Conservation (phyloP, 2,888 invertebrate genomes). For the Diarsia rubi region DNA sequence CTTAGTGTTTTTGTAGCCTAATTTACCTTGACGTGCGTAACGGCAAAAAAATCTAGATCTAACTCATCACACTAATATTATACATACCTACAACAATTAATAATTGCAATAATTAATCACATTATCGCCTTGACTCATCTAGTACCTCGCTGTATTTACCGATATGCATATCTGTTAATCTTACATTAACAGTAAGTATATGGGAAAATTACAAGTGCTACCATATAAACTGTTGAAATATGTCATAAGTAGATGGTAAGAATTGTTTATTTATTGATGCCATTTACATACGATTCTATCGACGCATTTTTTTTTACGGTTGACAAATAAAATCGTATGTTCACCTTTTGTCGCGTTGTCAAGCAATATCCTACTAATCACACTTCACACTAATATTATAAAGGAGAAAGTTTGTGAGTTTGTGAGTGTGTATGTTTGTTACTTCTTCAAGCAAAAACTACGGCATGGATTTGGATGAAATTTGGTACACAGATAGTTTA, state of each 20-base stretch:
- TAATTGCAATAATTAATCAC: constrained; percentile 48
- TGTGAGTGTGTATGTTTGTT: too few relatives aligned
- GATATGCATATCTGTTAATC: constrained; percentile 21
- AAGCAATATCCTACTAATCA: too few relatives aligned
- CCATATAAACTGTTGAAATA: neutral
- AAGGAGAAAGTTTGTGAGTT: too few relatives aligned
- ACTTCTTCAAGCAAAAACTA: too few relatives aligned
- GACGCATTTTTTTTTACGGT: neutral
- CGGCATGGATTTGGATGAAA: too few relatives aligned
- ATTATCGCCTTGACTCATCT: constrained; percentile 14
- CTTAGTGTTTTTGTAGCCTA: too few relatives aligned
- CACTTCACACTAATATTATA: too few relatives aligned
- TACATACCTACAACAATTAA: too few relatives aligned
- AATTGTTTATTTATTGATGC: neutral
- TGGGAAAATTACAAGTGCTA: constrained; percentile 16
- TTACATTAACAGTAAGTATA: neutral
- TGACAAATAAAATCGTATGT: neutral
- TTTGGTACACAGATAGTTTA: too few relatives aligned
- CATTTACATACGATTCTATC: neutral
- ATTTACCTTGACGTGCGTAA: neutral
- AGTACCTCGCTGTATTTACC: too few relatives aligned
- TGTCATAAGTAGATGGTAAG: neutral
- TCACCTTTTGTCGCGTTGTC: too few relatives aligned
- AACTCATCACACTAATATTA: too few relatives aligned
- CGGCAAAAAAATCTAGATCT: constrained; percentile 23